Evolutionary conservation across 1,140 invertebrate genomes (phyloP), one percentile per base, ranked within the genome.

Genomic region (Pseudomyrmex flavicornis): DNA sequence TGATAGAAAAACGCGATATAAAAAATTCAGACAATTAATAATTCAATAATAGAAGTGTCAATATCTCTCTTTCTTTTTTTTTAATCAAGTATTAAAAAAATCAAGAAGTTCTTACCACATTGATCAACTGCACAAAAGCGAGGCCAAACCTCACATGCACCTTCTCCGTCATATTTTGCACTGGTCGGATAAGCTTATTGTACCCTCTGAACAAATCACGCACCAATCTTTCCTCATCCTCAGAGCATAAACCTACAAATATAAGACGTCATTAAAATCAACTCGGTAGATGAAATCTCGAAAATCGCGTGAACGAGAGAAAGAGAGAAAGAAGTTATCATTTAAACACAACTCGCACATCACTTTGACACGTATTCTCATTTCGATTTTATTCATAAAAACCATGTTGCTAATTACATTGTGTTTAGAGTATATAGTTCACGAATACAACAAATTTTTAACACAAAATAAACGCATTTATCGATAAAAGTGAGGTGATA

Each of bases 41-140:
- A 26, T 20, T 35, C 35, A 35, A 26, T 59, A 26, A 17, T 72
- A 26, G 48, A 50, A 73, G 50, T 2, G 13, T 73, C n/a, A 13
- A 22, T 26, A 13, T 17, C n/a, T 20, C 26, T 22, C 35, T 3
- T 0, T 12, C 35, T 35, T 5, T 35, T 0, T 35, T 35, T 35
- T 7, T 7, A 35, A 35, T 35, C 4, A 35, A 35, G 0, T 35
- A 7, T 35, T 35, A 35, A 35, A 35, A 52, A 52, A 15, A 59
- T 1, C 12, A 50, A 35, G 20, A 35, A 20, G 22, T 20, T 61
- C 91, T 97, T 96, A 99, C 99, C 95, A 99, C 98, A 94, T 99
- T 99, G 94, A 99, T 99, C 84, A 99, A 97, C 95, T 99, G 99
- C 88, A 99, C 98, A 93, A 99, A 98, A 84, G 99, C 98, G 70